These are phyloP conservation scores for Pogonocherus hispidulus DNA, from an alignment of 2,888 invertebrate species.

Conservation along the genomic window DNA sequence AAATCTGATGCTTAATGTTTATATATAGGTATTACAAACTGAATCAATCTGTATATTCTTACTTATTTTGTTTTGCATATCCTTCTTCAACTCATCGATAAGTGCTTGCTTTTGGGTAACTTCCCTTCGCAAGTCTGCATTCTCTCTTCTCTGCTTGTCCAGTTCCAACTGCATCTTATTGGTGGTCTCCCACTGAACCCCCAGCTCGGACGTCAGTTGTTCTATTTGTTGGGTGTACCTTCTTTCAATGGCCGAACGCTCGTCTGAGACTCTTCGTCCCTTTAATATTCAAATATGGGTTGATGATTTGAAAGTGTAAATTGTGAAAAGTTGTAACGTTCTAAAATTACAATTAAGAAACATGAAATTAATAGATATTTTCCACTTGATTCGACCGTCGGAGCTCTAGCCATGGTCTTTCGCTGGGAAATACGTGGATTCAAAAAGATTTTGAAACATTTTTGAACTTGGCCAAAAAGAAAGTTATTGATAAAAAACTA, in stretches of 20 bases:
- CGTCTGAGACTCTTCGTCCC: conserved; percentile 77
- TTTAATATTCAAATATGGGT: conserved; percentile 40
- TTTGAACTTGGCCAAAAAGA: too few species aligned
- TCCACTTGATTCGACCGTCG: too few species aligned
- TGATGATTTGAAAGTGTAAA: too few species aligned
- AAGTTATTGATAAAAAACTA: too few species aligned
- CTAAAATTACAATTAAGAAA: too few species aligned
- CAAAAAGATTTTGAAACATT: too few species aligned
- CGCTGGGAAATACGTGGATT: too few species aligned
- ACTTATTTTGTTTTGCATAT: conserved; percentile 83
- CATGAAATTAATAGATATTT: too few species aligned
- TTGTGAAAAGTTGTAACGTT: too few species aligned
- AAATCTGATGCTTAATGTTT: too few species aligned
- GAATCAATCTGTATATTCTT: conserved; percentile 60
- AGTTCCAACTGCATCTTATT: conserved; percentile 83
- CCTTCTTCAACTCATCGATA: conserved; percentile 85
- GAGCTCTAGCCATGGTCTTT: too few species aligned
- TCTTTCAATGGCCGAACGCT: conserved; percentile 80
- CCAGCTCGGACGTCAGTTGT: conserved; percentile 83
- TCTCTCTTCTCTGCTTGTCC: conserved; percentile 84
- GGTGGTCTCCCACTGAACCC: conserved; percentile 85
- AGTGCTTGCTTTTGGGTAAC: conserved; percentile 81
- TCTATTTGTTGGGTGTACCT: conserved; percentile 82
- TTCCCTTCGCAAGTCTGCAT: conserved; percentile 83
- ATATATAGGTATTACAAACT: too few species aligned